Percentiles rank a stretch among this genome's conserved stretches.
Evolutionary conservation across 2,797 vertebrate species (phyloP).

Genomic region (Tragelaphus oryx): DNA sequence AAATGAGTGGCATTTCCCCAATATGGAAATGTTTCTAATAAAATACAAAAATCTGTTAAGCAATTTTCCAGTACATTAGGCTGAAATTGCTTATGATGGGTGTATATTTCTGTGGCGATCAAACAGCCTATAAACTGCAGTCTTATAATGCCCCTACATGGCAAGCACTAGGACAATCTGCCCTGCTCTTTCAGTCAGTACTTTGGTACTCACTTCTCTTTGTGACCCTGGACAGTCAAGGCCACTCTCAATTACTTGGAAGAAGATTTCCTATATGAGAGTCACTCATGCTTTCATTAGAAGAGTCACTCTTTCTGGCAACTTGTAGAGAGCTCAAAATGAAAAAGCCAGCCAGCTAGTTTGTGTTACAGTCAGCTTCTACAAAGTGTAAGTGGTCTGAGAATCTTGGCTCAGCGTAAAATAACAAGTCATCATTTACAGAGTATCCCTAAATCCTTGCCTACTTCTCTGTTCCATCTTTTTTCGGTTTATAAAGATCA

Average conservation of each 20-base stretch:
- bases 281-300: neutral
- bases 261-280: constrained; percentile 11
- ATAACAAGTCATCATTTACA: neutral
- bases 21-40: constrained; percentile 50
- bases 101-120: constrained; percentile 19
- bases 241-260: neutral
- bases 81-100: constrained; percentile 45
- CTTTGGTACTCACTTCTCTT: neutral
- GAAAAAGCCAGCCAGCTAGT: neutral
- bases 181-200: neutral
- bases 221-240: neutral
- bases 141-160: neutral
- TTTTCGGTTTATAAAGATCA: neutral
- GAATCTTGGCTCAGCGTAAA: neutral
- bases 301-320: neutral
- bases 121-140: neutral
- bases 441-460: neutral
- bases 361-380: neutral
- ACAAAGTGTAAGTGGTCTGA: neutral
- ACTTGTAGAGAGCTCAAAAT: neutral
- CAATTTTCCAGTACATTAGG: constrained; percentile 65
- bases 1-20: constrained; percentile 25
- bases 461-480: neutral
- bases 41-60: constrained; percentile 60
- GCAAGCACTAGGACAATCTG: neutral